Evolutionary conservation across 2,888 invertebrate genomes (phyloP).

Genomic region (Druceiella hillmani): DNA sequence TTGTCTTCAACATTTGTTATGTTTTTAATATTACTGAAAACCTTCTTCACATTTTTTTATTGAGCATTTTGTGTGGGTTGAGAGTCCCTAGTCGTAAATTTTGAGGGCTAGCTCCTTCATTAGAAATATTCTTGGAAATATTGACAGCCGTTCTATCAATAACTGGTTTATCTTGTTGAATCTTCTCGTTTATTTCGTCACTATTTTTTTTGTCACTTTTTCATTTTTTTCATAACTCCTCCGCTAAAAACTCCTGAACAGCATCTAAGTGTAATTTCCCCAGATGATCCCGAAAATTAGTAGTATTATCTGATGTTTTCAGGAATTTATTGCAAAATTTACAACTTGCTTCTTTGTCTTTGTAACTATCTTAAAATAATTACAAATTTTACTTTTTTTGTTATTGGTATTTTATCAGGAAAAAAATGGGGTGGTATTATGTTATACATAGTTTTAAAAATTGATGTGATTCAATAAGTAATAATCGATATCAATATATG

Average conservation of each 20-base stretch:
- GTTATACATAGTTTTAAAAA: too few relatives aligned
- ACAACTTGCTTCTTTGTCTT: slow-evolving; percentile 6
- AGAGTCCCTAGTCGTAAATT: too few relatives aligned
- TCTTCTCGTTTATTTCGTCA: slow-evolving; percentile 5
- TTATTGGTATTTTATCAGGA: neutral
- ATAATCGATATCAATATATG: too few relatives aligned
- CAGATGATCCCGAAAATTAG: slow-evolving; percentile 12
- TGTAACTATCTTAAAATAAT: slow-evolving; percentile 6
- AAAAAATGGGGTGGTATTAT: too few relatives aligned
- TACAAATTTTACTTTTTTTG: neutral
- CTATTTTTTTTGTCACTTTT: too few relatives aligned
- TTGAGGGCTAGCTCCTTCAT: too few relatives aligned
- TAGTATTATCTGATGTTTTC: slow-evolving; percentile 10
- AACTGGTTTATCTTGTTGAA: slow-evolving; percentile 6
- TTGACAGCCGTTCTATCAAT: slow-evolving; percentile 2
- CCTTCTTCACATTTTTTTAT: slow-evolving; percentile 7
- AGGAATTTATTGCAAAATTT: slow-evolving; percentile 13
- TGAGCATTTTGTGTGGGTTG: too few relatives aligned
- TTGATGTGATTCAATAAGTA: too few relatives aligned
- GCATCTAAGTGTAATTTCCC: slow-evolving; percentile 9
- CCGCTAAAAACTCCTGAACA: slow-evolving; percentile 8
- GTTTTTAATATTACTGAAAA: slow-evolving; percentile 10
- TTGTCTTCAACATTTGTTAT: slow-evolving; percentile 8
- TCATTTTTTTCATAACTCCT: too few relatives aligned
- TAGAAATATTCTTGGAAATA: too few relatives aligned